These are phyloP conservation scores for Thamnaconus septentrionalis DNA, from an alignment of 2,113 vertebrate species.

Conservation along the genomic window DNA sequence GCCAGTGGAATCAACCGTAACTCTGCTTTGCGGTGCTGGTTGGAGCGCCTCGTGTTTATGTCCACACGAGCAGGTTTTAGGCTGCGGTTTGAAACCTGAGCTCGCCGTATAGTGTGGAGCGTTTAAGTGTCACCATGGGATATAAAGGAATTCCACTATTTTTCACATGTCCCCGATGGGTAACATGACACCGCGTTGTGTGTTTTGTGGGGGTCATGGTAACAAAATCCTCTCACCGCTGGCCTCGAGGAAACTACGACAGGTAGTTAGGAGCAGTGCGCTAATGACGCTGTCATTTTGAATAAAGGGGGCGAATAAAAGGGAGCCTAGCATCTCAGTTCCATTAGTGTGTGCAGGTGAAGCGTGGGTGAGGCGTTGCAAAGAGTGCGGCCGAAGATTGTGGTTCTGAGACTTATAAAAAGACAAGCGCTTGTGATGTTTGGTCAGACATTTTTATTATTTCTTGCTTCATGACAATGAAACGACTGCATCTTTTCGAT, in stretches of 20 bases:
- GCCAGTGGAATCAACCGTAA: not conserved
- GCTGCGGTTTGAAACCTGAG: conserved; percentile 22
- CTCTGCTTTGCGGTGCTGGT: not conserved
- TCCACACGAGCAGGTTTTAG: conserved; percentile 3
- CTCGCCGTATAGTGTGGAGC: conserved; percentile 4
- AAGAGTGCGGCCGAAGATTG: not conserved
- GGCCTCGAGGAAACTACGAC: not conserved
- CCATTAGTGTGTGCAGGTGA: no score
- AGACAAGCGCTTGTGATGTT: conserved; percentile 32
- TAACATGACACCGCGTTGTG: conserved; percentile 46
- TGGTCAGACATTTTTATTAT: conserved; percentile 95
- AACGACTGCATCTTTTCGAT: conserved; percentile 85
- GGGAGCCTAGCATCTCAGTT: no score
- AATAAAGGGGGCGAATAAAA: no score
- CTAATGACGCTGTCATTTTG: no score
- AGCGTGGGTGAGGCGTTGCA: no score
- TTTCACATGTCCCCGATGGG: conserved; percentile 28
- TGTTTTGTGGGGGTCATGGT: conserved; percentile 49
- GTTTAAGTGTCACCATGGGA: conserved; percentile 29
- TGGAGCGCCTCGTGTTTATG: conserved; percentile 4
- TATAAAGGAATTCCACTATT: conserved; percentile 7
- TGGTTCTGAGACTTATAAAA: not conserved
- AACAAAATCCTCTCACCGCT: conserved; percentile 35
- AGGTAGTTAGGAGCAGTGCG: no score
- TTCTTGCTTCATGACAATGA: conserved; percentile 91